Base-by-base conservation (phyloP, 2,888 invertebrate species). In the Choreutis nemorana region DNA sequence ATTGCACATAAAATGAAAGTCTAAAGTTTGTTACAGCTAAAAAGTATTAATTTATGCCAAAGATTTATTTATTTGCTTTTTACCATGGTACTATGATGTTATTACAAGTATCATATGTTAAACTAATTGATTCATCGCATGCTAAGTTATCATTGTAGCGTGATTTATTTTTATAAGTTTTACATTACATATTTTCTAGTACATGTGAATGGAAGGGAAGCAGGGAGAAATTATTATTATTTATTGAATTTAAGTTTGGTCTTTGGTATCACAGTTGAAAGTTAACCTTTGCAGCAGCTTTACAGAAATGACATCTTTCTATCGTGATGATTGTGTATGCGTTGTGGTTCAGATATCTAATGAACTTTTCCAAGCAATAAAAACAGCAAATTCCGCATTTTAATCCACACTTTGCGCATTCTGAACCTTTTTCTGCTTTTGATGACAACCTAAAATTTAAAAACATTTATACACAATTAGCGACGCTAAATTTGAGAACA, bases 311-410 rank as follows among this genome's bases (percentile, higher is more conserved):
- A 34, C 89, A 89, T 29, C 95, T 90, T 64, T 94, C 92, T 48
- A 96, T 94, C 6, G 95, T 94, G 35, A 96, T 90, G 26, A 96
- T 91, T 1, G 95, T 94, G 55, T 96, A 97, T 0, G 96, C 96
- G 62, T 97, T 97, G 56, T 94, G 94, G 65, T 95, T 95, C 52
- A 97, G 81, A 54, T 91, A 96, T 18, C 91, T 86, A 40, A 97
- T 89, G 55, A 94, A 94, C 57, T 90, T 93, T 59, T 97, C 97
- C 41, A 97, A 81, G 50, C 92, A 89, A 64, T 90, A 92, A 50
- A 96, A 90, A 49, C 95, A 94, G 50, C 95, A 95, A 41, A 91
- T 89, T 47, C 96, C 95, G 48, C 89, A 87, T 52, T 87, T 89
- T 7, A 89, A 70, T 23, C 87, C 83, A 52, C 90, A 91, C 33